phyloP scores from a whole-genome alignment of 2,113 vertebrate species.

The Leuciscus idus region DNA sequence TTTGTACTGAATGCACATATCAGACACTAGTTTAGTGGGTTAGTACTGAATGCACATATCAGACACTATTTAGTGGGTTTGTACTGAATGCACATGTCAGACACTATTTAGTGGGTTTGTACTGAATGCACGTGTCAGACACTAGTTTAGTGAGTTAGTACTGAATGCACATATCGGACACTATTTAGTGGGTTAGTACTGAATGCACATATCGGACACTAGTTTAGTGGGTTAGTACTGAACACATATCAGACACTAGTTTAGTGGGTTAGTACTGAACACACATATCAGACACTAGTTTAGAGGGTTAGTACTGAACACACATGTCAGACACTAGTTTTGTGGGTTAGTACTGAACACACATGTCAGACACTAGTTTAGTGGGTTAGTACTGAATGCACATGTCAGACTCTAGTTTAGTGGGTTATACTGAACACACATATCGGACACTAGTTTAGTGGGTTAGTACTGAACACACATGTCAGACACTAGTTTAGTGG shows the following conservation, averaged over 20 bases:
- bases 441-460: too few species aligned
- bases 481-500: too few species aligned
- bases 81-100: too few species aligned
- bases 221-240: too few species aligned
- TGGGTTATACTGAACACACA: neutral
- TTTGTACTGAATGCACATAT: neutral
- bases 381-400: neutral
- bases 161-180: too few species aligned
- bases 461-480: too few species aligned
- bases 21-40: neutral
- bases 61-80: neutral
- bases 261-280: neutral
- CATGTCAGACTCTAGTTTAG: neutral
- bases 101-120: too few species aligned
- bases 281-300: neutral
- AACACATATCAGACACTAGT: too few species aligned
- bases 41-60: neutral
- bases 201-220: too few species aligned
- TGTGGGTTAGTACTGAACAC: neutral
- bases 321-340: neutral
- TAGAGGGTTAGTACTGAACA: neutral
- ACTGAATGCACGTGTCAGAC: too few species aligned
- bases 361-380: neutral
- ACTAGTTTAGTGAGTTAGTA: too few species aligned
- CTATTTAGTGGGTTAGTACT: too few species aligned